Evolutionary conservation across 2,888 invertebrate species (phyloP).

Genomic region (Hipparchia sbordonii): DNA sequence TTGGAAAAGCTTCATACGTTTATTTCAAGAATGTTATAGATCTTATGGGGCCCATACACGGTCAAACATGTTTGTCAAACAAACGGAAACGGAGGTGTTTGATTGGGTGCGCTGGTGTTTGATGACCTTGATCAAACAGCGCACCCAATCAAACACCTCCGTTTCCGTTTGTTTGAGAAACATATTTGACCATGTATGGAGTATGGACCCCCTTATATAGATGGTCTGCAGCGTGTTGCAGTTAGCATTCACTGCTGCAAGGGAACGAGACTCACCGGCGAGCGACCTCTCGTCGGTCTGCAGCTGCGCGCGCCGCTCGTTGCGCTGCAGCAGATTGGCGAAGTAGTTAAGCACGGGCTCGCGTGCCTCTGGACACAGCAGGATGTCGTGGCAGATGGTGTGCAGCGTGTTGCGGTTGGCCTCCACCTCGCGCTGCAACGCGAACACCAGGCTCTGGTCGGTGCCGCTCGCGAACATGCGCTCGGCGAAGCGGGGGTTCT

Average conservation of each 20-base stretch:
- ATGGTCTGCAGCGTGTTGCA: too few species aligned
- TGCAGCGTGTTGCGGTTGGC: constrained; percentile 89
- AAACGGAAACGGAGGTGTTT: too few species aligned
- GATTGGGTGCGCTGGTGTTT: too few species aligned
- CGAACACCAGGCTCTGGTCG: constrained; percentile 86
- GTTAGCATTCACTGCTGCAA: constrained; percentile 42
- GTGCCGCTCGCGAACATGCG: constrained; percentile 83
- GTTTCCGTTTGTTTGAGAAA: too few species aligned
- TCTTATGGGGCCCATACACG: too few species aligned
- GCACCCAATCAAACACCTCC: too few species aligned
- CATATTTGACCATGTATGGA: too few species aligned
- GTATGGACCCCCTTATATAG: too few species aligned
- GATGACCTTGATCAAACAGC: too few species aligned
- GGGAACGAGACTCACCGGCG: constrained; percentile 70
- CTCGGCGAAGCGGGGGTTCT: constrained; percentile 94
- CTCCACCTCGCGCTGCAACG: constrained; percentile 91
- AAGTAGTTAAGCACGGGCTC: constrained; percentile 91
- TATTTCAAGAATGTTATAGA: too few species aligned
- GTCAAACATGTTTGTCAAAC: too few species aligned
- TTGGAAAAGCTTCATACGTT: too few species aligned
- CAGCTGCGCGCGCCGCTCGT: constrained; percentile 94
- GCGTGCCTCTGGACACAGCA: constrained; percentile 91
- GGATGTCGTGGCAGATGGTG: constrained; percentile 91
- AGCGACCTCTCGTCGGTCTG: constrained; percentile 94
- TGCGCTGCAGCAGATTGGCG: constrained; percentile 88